Conservation (phyloP, 2,888 invertebrate species). For the Acronicta leporina region DNA sequence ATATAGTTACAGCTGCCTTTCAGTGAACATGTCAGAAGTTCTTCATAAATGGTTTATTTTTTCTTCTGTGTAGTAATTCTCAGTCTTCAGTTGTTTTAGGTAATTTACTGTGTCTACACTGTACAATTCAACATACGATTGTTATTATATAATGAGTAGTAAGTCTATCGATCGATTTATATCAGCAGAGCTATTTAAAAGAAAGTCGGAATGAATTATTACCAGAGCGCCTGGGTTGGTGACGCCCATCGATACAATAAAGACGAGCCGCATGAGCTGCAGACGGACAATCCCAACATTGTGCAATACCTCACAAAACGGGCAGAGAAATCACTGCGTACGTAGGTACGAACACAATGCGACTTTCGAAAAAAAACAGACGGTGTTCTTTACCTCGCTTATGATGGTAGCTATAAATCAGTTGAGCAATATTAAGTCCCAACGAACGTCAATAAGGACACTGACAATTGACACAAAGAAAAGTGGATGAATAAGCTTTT, state of each 20-base stretch:
- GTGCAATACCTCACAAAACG: slow-evolving; percentile 85
- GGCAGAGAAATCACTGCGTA: slow-evolving; percentile 81
- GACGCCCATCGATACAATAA: slow-evolving; percentile 86
- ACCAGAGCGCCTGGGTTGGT: slow-evolving; percentile 76
- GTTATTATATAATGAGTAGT: no score
- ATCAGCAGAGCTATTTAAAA: slow-evolving; percentile 61
- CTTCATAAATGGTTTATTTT: no score
- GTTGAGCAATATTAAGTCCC: slow-evolving; percentile 70
- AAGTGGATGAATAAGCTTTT: slow-evolving; percentile 50
- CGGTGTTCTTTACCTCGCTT: slow-evolving; percentile 68
- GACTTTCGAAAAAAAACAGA: slow-evolving; percentile 74
- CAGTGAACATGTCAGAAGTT: no score
- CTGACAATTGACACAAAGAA: slow-evolving; percentile 62
- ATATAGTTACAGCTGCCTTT: no score
- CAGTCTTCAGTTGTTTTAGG: no score
- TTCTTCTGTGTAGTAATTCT: no score
- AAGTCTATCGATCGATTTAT: no score
- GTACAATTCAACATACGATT: slow-evolving; percentile 31
- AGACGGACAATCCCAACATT: slow-evolving; percentile 77
- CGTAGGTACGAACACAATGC: slow-evolving; percentile 75
- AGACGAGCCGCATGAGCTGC: slow-evolving; percentile 71
- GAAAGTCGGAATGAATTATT: slow-evolving; percentile 86
- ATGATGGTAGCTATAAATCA: slow-evolving; percentile 80
- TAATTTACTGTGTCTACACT: neutral
- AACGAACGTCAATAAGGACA: slow-evolving; percentile 67